Percentiles rank a stretch among this genome's conserved stretches.
Evolutionary conservation across 2,888 invertebrate species (phyloP).

Genomic region (Leucoma salicis): DNA sequence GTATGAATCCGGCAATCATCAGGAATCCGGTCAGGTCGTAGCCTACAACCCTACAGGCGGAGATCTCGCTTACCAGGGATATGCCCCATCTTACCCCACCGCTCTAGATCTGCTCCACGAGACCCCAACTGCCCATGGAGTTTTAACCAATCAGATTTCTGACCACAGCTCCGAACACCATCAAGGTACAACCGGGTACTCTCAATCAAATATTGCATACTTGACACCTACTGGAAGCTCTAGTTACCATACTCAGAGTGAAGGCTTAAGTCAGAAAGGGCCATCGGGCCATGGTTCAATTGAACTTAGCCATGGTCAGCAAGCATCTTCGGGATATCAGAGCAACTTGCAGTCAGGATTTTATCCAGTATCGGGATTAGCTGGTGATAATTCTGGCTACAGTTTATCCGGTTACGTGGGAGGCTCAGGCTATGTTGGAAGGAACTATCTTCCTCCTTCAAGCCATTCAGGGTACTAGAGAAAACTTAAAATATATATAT

Average conservation of each 20-base stretch:
- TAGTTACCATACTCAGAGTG: not conserved
- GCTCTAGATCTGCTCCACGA: not conserved
- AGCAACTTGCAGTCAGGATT: not conserved
- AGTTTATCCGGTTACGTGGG: not conserved
- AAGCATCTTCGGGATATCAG: not conserved
- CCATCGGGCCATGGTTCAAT: not conserved
- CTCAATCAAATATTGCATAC: not conserved
- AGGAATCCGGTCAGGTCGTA: constrained; percentile 2
- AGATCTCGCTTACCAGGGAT: constrained; percentile 2
- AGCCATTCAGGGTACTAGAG: not conserved
- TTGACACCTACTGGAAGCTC: not conserved
- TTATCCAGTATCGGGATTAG: not conserved
- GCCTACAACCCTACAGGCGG: constrained; percentile 2
- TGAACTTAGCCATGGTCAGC: not conserved
- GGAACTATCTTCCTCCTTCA: constrained; percentile 8
- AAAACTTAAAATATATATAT: not conserved
- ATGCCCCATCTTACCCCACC: constrained; percentile 1
- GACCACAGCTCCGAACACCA: not conserved
- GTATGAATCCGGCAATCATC: constrained; percentile 5
- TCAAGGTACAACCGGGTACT: not conserved
- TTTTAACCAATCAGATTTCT: not conserved
- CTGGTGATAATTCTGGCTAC: not conserved
- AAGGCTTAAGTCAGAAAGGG: not conserved
- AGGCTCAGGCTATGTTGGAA: not conserved
- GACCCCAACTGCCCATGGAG: not conserved